Evolutionary conservation across 2,113 vertebrate genomes (phyloP).

Genomic region (Atractosteus spatula): DNA sequence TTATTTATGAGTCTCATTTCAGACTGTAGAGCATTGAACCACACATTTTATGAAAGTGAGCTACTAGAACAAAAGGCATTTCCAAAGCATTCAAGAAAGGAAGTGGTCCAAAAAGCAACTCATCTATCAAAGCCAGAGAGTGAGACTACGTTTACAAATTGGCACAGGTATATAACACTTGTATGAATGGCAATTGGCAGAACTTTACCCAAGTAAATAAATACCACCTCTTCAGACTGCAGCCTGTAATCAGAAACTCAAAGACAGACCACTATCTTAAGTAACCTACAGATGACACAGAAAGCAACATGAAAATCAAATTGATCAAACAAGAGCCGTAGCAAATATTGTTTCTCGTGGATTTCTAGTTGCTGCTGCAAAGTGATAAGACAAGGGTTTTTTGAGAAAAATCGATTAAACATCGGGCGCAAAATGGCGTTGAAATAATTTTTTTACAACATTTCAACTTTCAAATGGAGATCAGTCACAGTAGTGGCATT

Average conservation of each 20-base stretch:
- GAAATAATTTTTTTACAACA: slow-evolving; percentile 11
- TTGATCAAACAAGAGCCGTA: slow-evolving; percentile 1
- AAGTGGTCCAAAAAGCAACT: neutral
- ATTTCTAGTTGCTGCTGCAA: slow-evolving; percentile 44
- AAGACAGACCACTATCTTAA: slow-evolving; percentile 18
- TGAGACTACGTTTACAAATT: slow-evolving; percentile 15
- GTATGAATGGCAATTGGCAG: slow-evolving; percentile 25
- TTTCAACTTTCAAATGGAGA: slow-evolving; percentile 7
- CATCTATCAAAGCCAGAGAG: neutral
- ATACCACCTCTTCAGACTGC: slow-evolving; percentile 18
- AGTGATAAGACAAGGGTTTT: slow-evolving; percentile 52
- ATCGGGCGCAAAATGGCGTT: slow-evolving; percentile 33
- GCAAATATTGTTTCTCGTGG: slow-evolving; percentile 30
- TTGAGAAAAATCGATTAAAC: slow-evolving; percentile 50
- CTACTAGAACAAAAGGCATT: too few relatives aligned
- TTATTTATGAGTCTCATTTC: too few relatives aligned
- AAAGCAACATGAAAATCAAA: slow-evolving; percentile 30
- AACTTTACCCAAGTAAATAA: slow-evolving; percentile 7
- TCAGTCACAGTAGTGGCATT: neutral
- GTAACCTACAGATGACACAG: slow-evolving; percentile 27
- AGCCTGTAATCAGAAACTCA: slow-evolving; percentile 6
- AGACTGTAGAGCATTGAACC: too few relatives aligned
- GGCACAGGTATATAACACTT: slow-evolving; percentile 34
- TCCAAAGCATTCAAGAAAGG: too few relatives aligned
- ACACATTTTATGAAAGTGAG: too few relatives aligned